Percentiles rank a stretch among this genome's conserved stretches.
Evolutionary conservation across 2,888 invertebrate species (phyloP).

Genomic region (Branchinecta sandiegonensis): DNA sequence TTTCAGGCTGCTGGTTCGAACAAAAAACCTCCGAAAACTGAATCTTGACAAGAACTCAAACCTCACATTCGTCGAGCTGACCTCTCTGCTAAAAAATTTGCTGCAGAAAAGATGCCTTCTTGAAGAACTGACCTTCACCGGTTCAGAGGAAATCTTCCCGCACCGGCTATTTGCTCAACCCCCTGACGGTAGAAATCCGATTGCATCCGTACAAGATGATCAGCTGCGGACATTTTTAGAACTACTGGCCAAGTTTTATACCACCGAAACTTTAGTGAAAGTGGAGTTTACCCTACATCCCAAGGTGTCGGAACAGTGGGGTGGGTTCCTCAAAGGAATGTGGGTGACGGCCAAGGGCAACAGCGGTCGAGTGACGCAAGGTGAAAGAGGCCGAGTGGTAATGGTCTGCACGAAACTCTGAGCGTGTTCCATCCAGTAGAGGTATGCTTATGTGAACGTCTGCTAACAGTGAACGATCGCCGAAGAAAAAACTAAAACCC

Average conservation of each 20-base stretch:
- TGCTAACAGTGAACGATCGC: no score
- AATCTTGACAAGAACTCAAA: background rate
- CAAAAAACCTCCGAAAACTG: background rate
- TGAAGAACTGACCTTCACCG: background rate
- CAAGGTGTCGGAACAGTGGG: background rate
- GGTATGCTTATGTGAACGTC: no score
- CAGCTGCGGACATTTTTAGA: background rate
- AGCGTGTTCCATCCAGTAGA: background rate
- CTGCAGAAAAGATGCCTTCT: background rate
- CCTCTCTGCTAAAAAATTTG: background rate
- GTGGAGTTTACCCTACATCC: constrained; percentile 11
- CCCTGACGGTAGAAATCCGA: constrained; percentile 11
- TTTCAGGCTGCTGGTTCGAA: constrained; percentile 11
- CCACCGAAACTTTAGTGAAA: background rate
- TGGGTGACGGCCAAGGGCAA: constrained; percentile 4
- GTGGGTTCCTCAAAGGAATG: background rate
- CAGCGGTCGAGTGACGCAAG: constrained; percentile 10
- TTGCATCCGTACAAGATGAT: background rate
- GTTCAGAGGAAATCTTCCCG: background rate
- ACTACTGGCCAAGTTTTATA: background rate
- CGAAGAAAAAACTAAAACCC: no score
- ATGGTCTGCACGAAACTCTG: background rate
- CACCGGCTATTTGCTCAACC: background rate
- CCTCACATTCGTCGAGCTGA: background rate
- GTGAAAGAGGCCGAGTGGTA: background rate